These are phyloP conservation scores for Perccottus glenii DNA, from an alignment of 2,113 vertebrate genomes.

Conservation along the genomic window DNA sequence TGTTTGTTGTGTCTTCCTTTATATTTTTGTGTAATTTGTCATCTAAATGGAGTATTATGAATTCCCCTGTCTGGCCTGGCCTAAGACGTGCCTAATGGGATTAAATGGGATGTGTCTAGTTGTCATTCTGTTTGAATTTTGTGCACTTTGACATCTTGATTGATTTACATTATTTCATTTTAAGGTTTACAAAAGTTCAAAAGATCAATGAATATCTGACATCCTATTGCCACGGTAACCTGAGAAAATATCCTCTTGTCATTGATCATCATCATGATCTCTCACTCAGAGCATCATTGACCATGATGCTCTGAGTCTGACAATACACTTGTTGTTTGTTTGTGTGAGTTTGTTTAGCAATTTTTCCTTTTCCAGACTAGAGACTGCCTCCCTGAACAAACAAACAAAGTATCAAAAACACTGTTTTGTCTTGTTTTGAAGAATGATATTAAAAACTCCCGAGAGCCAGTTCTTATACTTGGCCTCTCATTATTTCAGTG, in stretches of 20 bases:
- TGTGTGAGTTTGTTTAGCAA: not conserved
- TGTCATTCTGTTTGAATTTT: not conserved
- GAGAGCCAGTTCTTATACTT: not conserved
- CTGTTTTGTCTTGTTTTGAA: not conserved
- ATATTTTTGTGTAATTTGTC: slow-evolving; percentile 14
- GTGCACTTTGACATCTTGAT: slow-evolving; percentile 6
- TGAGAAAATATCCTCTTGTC: too few relatives aligned
- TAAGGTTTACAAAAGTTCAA: too few relatives aligned
- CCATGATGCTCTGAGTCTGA: too few relatives aligned
- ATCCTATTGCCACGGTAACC: too few relatives aligned
- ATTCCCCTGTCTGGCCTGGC: slow-evolving; percentile 1
- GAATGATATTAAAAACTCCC: slow-evolving; percentile 10
- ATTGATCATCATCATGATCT: too few relatives aligned
- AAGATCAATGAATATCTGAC: too few relatives aligned
- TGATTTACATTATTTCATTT: not conserved
- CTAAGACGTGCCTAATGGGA: slow-evolving; percentile 11
- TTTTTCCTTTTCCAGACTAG: not conserved
- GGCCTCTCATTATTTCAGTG: not conserved
- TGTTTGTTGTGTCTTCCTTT: slow-evolving; percentile 5
- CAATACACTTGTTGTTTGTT: too few relatives aligned
- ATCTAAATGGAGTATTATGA: slow-evolving; percentile 15
- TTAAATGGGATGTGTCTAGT: slow-evolving; percentile 11
- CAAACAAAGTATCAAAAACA: not conserved
- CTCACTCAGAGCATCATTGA: too few relatives aligned
- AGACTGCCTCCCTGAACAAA: not conserved